Percentiles rank a stretch among this genome's conserved stretches.
Evolutionary conservation across 2,888 invertebrate species (phyloP).

Genomic region (Drosophila lutescens): DNA sequence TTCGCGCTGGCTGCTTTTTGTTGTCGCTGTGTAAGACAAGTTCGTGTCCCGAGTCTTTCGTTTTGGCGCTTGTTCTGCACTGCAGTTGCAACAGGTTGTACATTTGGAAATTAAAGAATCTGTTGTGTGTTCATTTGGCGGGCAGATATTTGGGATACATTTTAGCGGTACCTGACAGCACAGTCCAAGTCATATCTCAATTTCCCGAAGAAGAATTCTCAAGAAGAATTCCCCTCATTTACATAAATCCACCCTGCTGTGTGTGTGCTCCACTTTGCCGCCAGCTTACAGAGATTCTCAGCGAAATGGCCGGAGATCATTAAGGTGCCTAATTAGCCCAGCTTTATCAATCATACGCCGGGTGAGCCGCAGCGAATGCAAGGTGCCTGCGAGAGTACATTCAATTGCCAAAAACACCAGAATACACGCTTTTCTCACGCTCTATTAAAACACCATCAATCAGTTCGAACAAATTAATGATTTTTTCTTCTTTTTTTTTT

Average conservation of each 20-base stretch:
- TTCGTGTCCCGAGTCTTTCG: constrained; percentile 82
- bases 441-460: constrained; percentile 76
- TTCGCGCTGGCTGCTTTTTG: constrained; percentile 38
- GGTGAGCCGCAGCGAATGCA: constrained; percentile 46
- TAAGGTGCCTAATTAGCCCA: constrained; percentile 37
- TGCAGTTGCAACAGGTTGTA: constrained; percentile 70
- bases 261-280: constrained; percentile 32
- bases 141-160: constrained; percentile 31
- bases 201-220: constrained; percentile 32
- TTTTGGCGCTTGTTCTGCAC: constrained; percentile 67
- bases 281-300: constrained; percentile 27
- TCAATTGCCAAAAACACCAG: constrained; percentile 48
- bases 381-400: constrained; percentile 50
- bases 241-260: constrained; percentile 34
- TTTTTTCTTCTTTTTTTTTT: neutral
- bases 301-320: constrained; percentile 28
- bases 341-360: constrained; percentile 65
- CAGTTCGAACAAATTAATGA: constrained; percentile 26
- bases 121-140: constrained; percentile 68
- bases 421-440: constrained; percentile 62
- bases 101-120: constrained; percentile 71
- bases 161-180: constrained; percentile 32
- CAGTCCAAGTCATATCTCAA: constrained; percentile 25
- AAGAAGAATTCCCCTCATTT: constrained; percentile 28
- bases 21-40: constrained; percentile 73